Conservation (phyloP, 2,113 vertebrate species). For the Paralichthys olivaceus region DNA sequence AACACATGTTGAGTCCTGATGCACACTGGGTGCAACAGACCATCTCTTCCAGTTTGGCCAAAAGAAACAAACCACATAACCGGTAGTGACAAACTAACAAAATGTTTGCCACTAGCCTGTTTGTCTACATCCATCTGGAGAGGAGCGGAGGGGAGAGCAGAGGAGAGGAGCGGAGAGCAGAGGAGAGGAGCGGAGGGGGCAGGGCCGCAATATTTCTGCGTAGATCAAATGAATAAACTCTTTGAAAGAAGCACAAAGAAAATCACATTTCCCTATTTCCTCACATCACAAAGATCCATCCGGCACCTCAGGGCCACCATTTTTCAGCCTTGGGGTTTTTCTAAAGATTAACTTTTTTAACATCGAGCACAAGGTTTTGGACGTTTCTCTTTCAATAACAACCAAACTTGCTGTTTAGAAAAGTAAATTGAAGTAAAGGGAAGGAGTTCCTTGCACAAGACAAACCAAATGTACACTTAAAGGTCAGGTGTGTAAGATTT, state of each 20-base stretch:
- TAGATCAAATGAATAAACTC: slow-evolving; percentile 9
- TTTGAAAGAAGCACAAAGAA: background rate
- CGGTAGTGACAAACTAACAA: slow-evolving; percentile 24
- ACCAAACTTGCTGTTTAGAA: background rate
- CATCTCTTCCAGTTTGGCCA: slow-evolving; percentile 23
- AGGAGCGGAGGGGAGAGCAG: background rate
- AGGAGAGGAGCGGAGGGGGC: background rate
- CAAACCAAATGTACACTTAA: too few relatives aligned
- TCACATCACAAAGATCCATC: background rate
- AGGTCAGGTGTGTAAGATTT: too few relatives aligned
- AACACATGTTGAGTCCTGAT: background rate
- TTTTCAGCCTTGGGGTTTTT: slow-evolving; percentile 3
- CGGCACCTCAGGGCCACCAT: background rate
- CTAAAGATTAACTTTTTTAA: slow-evolving; percentile 3
- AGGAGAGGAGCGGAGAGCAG: background rate
- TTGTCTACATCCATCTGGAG: background rate
- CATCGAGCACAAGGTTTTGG: background rate
- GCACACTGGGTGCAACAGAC: background rate
- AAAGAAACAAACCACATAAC: slow-evolving; percentile 13
- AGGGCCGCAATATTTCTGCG: background rate
- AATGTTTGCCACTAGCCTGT: slow-evolving; percentile 10
- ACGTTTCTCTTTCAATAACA: background rate
- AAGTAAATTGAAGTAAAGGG: background rate
- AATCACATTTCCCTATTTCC: background rate
- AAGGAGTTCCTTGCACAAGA: background rate